Evolutionary conservation across 2,888 invertebrate species (phyloP), one percentile per base, ranked within the genome.

Genomic region (Phragmatobia fuliginosa): DNA sequence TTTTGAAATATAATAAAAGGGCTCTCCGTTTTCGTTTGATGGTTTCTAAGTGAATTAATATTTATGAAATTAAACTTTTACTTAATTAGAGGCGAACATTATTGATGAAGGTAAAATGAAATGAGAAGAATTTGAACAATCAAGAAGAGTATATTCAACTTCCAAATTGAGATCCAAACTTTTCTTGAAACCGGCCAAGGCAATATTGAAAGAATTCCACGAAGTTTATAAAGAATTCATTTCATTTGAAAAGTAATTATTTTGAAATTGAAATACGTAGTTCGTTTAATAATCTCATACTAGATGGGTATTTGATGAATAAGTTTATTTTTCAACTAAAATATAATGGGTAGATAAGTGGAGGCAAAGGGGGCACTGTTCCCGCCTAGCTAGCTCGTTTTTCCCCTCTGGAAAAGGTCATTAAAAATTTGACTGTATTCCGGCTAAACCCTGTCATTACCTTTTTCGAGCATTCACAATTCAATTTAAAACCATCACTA

Each of bases 201-300:
- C 70, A 82, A 83, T 81, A 82, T 82, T 77, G 75, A 76, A 85
- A 85, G 83, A 87, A 87, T 84, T 82, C 71, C 67, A 62, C 49
- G 67, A 81, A 84, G 74, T 84, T 79, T 60, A 66, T 69, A 75
- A 84, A 85, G 80, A 86, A 87, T 83, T 81, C 75, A 75, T 77
- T 81, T 77, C 83, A 84, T 84, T 83, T 78, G 74, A 83, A 85
- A 80, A 81, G 80, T 85, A 85, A 88, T 88, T 84, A 83, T 81
- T 76, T 74, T 70, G 76, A 83, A 82, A 86, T 86, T 82, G 84
- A 52, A 52, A 25, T 28, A 16, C 56, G 56, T 56, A 28, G 25
- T 28, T 56, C 14, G 10, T 14, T 14, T 16, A 56, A 28, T 16
- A 28, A 28, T 28, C 7, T 56, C 28, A 16, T 56, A 56, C 25